Base-by-base conservation (phyloP, 2,113 vertebrate species). In the Pangasianodon hypophthalmus region DNA sequence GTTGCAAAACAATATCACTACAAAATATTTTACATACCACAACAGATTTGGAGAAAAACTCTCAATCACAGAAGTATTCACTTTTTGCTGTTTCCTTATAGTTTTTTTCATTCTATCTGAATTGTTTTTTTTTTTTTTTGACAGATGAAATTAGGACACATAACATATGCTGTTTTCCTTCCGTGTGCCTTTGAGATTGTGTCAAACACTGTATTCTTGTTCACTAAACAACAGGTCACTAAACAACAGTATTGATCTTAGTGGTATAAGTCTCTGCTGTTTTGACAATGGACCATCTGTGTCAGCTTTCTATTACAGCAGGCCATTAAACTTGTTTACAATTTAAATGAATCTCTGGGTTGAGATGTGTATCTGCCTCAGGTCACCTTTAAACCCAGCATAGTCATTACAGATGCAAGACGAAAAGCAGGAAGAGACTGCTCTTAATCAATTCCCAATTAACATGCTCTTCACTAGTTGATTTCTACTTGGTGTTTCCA, bases 391-490 rank as follows among this genome's bases (percentile, higher is more conserved):
- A 80, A 79, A 85, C 21, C 2, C 46, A 73, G 44, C 54, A 54
- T 10, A 44, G 67, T 89, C 75, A 89, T 54, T 52, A 86, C 29
- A 60, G 88, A 88, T 87, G 82, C 80, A 29, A 69, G 52, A 44
- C 1, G 50, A 67, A 77, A 67, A 71, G 48, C 56, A 71, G 87
- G 71, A 50, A 60, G 87, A 92, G 85, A 92, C 87, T 80, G 84
- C 84, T 69, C 58, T 48, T 71, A 41, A 85, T 88, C 92, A 52
- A 89, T 86, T 79, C 62, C 75, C 73, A 92, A 94, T 90, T 32
- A 85, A 91, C 90, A 83, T 92, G 77, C n/a, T 87, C 90, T 83
- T 69, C 90, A 90, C 4, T 18, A 44, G 64, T 29, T 91, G 89
- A 92, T 87, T 85, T 88, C 41, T 90, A 86, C 32, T 77, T 86